phyloP scores from a whole-genome alignment of 2,888 invertebrate genomes.

The Hypsopygia costalis region DNA sequence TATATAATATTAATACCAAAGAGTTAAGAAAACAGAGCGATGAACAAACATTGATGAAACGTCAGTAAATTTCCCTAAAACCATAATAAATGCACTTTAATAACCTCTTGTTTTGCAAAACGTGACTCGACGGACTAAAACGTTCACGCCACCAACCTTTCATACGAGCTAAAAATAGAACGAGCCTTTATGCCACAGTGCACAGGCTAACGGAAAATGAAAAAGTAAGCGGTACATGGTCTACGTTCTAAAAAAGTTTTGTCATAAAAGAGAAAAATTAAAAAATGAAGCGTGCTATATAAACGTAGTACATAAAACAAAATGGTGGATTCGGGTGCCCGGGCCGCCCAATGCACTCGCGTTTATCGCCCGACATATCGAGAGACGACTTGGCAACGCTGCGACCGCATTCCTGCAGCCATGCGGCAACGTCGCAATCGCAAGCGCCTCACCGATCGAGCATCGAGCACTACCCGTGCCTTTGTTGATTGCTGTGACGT shows the following conservation, averaged over 20 bases:
- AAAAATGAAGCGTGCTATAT: conserved; percentile 24
- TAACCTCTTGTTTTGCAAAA: conserved; percentile 26
- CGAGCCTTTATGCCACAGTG: conserved; percentile 16
- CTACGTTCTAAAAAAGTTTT: not conserved
- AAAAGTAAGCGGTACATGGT: not conserved
- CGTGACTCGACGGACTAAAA: conserved; percentile 45
- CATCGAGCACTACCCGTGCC: conserved; percentile 37
- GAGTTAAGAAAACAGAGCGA: not conserved
- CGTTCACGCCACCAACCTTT: conserved; percentile 40
- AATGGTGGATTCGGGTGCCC: conserved; percentile 52
- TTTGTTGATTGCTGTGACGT: conserved; percentile 59
- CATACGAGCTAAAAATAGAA: conserved; percentile 46
- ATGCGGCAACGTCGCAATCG: conserved; percentile 66
- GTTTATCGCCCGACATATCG: conserved; percentile 57
- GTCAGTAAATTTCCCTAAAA: not conserved
- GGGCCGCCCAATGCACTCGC: conserved; percentile 72
- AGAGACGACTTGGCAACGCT: conserved; percentile 59
- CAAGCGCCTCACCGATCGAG: conserved; percentile 37
- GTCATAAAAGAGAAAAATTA: conserved; percentile 12
- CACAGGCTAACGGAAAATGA: conserved; percentile 6
- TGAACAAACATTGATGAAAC: not conserved
- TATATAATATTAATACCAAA: too few species aligned
- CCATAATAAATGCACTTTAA: not conserved
- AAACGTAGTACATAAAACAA: conserved; percentile 48
- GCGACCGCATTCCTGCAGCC: conserved; percentile 67